A percentile compares a stretch with the other conserved stretches of the same genome.
phyloP scores from a whole-genome alignment of 2,888 invertebrate genomes.

The Ectobius pallidus region DNA sequence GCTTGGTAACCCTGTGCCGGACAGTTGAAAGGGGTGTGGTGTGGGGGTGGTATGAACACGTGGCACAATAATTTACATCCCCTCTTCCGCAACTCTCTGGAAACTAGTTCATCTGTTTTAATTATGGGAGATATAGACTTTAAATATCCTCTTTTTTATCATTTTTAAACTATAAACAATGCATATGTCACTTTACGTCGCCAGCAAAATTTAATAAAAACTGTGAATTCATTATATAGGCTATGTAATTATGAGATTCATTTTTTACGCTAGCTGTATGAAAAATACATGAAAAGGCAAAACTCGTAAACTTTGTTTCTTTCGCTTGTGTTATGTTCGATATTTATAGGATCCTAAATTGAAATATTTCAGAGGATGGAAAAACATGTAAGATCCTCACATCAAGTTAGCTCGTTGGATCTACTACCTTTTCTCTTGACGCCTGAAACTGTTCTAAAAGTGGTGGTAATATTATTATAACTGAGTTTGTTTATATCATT shows the following conservation, averaged over 20 bases:
- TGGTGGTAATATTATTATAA: too few species aligned
- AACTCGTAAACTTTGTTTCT: not conserved
- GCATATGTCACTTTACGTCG: not conserved
- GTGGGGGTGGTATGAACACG: not conserved
- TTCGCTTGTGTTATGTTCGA: too few species aligned
- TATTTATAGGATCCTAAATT: too few species aligned
- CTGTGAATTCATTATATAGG: not conserved
- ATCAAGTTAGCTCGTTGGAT: too few species aligned
- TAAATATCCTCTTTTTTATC: not conserved
- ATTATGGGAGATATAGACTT: not conserved
- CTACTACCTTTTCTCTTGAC: too few species aligned
- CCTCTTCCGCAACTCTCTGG: not conserved
- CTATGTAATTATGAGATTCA: not conserved
- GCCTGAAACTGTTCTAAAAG: too few species aligned
- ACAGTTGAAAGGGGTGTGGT: not conserved
- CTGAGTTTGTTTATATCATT: too few species aligned
- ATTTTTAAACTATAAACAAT: not conserved
- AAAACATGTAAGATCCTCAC: too few species aligned
- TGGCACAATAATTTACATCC: not conserved
- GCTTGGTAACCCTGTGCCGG: not conserved
- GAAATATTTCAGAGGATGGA: too few species aligned
- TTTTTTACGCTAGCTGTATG: not conserved
- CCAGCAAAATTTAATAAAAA: not conserved
- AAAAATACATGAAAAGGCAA: not conserved
- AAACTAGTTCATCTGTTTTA: not conserved